Evolutionary conservation across 2,797 vertebrate genomes (phyloP), one percentile per base, ranked within the genome.

Genomic region (Xenopus petersii): DNA sequence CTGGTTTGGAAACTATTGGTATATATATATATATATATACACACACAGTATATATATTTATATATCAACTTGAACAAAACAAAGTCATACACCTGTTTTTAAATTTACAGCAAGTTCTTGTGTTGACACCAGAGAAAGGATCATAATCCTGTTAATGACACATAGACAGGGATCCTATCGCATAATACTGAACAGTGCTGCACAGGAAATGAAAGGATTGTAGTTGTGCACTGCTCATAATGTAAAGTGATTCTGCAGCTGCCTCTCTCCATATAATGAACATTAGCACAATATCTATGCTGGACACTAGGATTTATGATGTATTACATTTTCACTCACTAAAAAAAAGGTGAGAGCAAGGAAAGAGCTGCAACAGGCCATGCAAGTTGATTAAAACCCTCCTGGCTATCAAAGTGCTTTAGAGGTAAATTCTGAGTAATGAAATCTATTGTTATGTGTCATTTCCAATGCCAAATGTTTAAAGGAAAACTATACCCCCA

Each of bases 241-340:
- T 70, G 67, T 65, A 79, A 79, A 79, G 46, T 70, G 62, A 70
- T 70, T 79, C 63, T 74, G 54, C 76, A 79, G 77, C 67, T 79
- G 71, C 71, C 62, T 55, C n/a, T 66, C 16, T 64, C 66, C 56
- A 56, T 73, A 64, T 69, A 70, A 65, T 10, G 33, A 60, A 64
- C 51, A 64, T 72, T 67, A 64, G 30, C 24, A 64, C 62, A 69
- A 78, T 73, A 64, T 78, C 65, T 69, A 42, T 46, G 60, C 61
- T 33, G 56, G 66, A 67, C 51, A 17, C 24, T 7, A 10, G 60
- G 66, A 78, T 74, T 78, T 74, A 78, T 60, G 55, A 58, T 65
- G 60, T 69, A 70, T 60, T 69, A 63, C 42, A 59, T 47, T 69
- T 73, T 65, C 49, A 65, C 51, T 64, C 30, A 75, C 36, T 60